These are phyloP conservation scores for Fratercula arctica DNA, from an alignment of 2,797 vertebrate genomes.

Conservation along the genomic window DNA sequence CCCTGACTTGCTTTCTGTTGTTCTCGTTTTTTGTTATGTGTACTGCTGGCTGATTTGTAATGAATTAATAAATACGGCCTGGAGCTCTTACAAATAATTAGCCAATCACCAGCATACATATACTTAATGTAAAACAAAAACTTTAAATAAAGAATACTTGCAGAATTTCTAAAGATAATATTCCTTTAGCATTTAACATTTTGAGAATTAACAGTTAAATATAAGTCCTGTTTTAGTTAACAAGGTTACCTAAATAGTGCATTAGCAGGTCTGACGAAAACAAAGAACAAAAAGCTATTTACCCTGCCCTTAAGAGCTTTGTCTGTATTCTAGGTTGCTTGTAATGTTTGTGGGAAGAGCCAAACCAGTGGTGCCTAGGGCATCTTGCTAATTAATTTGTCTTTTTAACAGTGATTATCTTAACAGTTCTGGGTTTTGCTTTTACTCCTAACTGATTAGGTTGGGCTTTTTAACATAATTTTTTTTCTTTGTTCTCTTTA, in stretches of 20 bases:
- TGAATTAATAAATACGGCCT: background rate
- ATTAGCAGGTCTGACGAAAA: background rate
- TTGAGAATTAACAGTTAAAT: background rate
- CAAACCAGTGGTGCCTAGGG: background rate
- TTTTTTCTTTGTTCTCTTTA: constrained; percentile 43
- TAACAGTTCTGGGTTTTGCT: background rate
- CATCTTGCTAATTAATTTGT: constrained; percentile 1
- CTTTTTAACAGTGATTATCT: background rate
- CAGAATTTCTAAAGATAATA: background rate
- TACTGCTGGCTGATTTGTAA: background rate
- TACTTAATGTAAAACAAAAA: background rate
- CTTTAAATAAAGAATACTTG: background rate
- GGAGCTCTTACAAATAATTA: background rate
- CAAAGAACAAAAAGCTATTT: background rate
- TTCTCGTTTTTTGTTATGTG: background rate
- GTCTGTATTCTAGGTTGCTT: background rate
- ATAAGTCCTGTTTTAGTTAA: background rate
- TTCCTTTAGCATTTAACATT: background rate
- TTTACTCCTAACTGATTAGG: background rate
- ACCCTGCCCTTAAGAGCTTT: background rate
- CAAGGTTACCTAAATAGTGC: background rate
- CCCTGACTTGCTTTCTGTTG: background rate
- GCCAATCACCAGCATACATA: background rate
- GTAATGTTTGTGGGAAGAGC: background rate
- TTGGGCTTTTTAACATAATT: background rate